Percentiles rank a stretch among this genome's conserved stretches.
Evolutionary conservation across 2,113 vertebrate species (phyloP).

Genomic region (Plecotus auritus): DNA sequence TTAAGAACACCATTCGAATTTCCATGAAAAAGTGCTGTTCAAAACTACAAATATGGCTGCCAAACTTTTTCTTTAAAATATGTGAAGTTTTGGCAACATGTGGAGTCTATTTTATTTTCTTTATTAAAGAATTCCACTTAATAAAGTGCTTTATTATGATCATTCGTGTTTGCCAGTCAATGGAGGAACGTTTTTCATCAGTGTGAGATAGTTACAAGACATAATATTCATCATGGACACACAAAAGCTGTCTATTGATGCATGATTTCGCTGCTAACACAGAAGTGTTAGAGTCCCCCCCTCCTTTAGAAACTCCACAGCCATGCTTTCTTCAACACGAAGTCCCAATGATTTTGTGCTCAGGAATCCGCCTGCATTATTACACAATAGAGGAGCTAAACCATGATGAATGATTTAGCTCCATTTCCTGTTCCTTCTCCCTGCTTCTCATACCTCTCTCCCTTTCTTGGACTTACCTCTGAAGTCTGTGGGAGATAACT

Average conservation of each 20-base stretch:
- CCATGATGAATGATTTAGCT: not conserved
- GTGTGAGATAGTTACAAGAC: not conserved
- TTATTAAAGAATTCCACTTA: not conserved
- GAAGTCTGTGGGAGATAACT: constrained; percentile 3
- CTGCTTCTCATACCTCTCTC: not conserved
- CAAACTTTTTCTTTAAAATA: not conserved
- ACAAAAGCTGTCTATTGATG: not conserved
- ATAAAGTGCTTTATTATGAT: not conserved
- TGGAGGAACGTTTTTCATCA: not conserved
- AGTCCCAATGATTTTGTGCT: not conserved
- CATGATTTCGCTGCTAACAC: not conserved
- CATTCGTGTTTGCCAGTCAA: not conserved
- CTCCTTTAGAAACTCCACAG: not conserved
- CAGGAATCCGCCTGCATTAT: not conserved
- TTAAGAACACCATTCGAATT: not conserved
- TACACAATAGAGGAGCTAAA: not conserved
- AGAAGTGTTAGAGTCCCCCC: not conserved
- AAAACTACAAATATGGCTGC: not conserved
- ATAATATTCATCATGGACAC: not conserved
- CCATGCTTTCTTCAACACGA: not conserved
- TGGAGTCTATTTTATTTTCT: not conserved
- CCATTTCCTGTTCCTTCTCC: not conserved
- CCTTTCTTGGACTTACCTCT: constrained; percentile 23
- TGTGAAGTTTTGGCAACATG: not conserved
- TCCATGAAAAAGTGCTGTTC: not conserved